Conservation (phyloP, 1,140 invertebrate genomes). For the Sinella curviseta region DNA sequence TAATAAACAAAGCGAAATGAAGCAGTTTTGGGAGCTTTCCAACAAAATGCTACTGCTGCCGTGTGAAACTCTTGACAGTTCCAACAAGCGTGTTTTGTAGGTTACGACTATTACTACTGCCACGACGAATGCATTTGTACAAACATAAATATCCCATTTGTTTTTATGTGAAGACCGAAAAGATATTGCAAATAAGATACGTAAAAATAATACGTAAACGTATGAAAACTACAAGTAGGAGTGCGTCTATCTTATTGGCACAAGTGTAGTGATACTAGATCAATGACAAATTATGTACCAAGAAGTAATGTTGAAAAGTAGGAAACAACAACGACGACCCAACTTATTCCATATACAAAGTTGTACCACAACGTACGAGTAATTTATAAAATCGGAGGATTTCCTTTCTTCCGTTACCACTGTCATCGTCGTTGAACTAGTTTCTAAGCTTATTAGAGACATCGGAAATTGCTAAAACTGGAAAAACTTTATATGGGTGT, state of each 20-base stretch:
- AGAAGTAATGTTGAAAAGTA: not conserved
- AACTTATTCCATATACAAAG: no score
- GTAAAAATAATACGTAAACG: no score
- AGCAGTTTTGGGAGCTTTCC: not conserved
- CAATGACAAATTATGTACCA: not conserved
- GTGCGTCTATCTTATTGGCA: not conserved
- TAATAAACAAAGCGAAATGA: no score
- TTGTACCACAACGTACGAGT: no score
- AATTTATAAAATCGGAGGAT: not conserved
- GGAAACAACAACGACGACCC: no score
- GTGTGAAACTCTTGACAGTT: not conserved
- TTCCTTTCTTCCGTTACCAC: no score
- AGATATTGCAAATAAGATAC: no score
- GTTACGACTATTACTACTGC: not conserved
- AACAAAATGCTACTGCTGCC: no score
- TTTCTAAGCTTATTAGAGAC: not conserved
- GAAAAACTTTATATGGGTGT: constrained; percentile 37
- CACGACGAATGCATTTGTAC: no score
- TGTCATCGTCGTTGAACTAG: not conserved
- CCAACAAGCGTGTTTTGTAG: not conserved
- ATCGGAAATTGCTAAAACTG: not conserved
- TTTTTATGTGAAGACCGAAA: no score
- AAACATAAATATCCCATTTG: no score
- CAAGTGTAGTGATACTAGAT: no score
- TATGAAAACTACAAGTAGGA: not conserved